These are phyloP conservation scores for Antigone vipio DNA, from an alignment of 2,113 vertebrate species.

Conservation along the genomic window DNA sequence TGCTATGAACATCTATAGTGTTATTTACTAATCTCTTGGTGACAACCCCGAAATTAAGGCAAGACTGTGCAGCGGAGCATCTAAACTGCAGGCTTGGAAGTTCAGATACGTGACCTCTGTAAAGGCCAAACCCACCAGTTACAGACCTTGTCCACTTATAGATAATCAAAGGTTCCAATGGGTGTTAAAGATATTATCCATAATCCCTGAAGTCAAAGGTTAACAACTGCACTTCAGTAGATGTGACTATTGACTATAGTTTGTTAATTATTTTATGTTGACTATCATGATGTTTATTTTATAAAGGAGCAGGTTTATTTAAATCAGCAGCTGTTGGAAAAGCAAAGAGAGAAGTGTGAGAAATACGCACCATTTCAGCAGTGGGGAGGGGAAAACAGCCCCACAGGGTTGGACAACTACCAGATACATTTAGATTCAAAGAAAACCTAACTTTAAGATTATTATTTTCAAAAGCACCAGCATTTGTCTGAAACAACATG, in stretches of 20 bases:
- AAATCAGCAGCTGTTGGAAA: not conserved
- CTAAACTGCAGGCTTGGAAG: not conserved
- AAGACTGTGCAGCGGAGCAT: not conserved
- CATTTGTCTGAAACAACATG: not conserved
- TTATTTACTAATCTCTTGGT: constrained; percentile 9
- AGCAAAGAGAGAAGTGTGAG: not conserved
- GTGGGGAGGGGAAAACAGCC: not conserved
- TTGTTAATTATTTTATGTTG: not conserved
- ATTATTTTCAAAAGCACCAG: not conserved
- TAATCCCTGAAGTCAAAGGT: not conserved
- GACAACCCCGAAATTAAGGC: not conserved
- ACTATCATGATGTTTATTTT: not conserved
- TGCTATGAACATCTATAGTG: not conserved
- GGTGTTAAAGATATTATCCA: not conserved
- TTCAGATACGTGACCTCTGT: not conserved
- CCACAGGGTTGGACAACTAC: not conserved
- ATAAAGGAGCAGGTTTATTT: not conserved
- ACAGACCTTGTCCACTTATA: not conserved
- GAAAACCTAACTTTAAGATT: not conserved
- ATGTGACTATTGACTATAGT: not conserved
- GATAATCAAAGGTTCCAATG: not conserved
- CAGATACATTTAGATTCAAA: not conserved
- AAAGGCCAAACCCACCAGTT: not conserved
- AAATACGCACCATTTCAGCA: not conserved
- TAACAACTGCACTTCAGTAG: not conserved